phyloP scores from a whole-genome alignment of 1,140 invertebrate genomes.

The Drosophila bipectinata region DNA sequence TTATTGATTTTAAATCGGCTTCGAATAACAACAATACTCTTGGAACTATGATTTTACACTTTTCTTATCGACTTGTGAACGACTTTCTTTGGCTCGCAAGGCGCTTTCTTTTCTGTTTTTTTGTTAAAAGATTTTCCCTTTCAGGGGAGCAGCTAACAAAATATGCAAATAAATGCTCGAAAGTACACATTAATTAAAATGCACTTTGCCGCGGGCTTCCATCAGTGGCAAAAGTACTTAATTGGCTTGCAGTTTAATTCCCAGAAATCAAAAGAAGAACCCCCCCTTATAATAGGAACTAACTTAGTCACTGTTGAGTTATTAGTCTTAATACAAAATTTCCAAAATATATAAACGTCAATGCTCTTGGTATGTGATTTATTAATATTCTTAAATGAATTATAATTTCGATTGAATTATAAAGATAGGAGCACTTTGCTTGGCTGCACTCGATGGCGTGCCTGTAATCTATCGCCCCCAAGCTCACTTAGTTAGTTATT shows the following conservation, averaged over 20 bases:
- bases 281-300: not conserved
- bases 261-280: not conserved
- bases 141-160: not conserved
- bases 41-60: conserved; percentile 5
- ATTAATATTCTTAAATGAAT: not conserved
- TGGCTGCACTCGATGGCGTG: not conserved
- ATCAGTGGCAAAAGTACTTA: not conserved
- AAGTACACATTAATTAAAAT: conserved; percentile 2
- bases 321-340: conserved; percentile 1
- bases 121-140: not conserved
- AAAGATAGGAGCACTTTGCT: not conserved
- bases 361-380: not conserved
- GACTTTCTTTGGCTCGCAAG: conserved; percentile 4
- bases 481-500: conserved; percentile 10
- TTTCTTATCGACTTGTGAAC: not conserved
- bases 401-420: conserved; percentile 2
- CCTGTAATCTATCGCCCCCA: not conserved
- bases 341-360: not conserved
- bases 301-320: not conserved
- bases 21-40: conserved; percentile 6
- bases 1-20: conserved; percentile 33
- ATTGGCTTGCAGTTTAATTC: not conserved
- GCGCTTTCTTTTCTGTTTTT: not conserved
- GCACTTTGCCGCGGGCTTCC: not conserved
- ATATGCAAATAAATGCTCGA: not conserved